Evolutionary conservation across 2,113 vertebrate genomes (phyloP).

Genomic region (Bos indicus): DNA sequence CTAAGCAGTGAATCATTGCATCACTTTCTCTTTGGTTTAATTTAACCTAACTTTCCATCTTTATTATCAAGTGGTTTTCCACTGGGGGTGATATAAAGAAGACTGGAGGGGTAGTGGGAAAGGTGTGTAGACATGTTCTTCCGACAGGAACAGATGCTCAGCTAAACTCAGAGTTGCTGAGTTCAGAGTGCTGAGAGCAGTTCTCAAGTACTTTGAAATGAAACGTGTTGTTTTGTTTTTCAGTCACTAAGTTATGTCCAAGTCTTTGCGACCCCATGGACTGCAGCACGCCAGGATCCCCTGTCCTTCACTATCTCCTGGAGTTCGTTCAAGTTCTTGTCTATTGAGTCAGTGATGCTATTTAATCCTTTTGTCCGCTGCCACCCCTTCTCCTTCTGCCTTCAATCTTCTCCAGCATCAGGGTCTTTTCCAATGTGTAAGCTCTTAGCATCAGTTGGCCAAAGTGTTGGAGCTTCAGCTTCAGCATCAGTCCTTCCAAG

Average conservation of each 20-base stretch:
- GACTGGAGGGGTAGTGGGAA: neutral
- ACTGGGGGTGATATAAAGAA: neutral
- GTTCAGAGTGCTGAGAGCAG: neutral
- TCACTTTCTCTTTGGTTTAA: neutral
- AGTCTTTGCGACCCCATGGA: neutral
- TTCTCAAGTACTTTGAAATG: neutral
- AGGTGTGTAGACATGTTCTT: no score
- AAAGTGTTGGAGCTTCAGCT: neutral
- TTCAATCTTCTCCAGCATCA: neutral
- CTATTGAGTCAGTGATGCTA: neutral
- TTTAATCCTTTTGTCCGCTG: neutral
- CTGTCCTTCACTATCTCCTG: neutral
- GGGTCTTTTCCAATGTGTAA: neutral
- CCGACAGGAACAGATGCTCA: neutral
- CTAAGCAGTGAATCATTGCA: neutral
- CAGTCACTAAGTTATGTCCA: neutral
- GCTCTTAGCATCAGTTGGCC: neutral
- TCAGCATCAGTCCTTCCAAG: neutral
- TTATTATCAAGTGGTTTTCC: neutral
- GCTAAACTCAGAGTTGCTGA: neutral
- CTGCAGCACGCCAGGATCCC: neutral
- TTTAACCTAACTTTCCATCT: neutral
- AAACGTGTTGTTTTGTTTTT: neutral
- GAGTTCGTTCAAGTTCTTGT: neutral
- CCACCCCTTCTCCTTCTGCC: neutral